Percentiles rank a stretch among this genome's conserved stretches.
phyloP scores from a whole-genome alignment of 2,113 vertebrate genomes.

The Austrofundulus limnaeus region DNA sequence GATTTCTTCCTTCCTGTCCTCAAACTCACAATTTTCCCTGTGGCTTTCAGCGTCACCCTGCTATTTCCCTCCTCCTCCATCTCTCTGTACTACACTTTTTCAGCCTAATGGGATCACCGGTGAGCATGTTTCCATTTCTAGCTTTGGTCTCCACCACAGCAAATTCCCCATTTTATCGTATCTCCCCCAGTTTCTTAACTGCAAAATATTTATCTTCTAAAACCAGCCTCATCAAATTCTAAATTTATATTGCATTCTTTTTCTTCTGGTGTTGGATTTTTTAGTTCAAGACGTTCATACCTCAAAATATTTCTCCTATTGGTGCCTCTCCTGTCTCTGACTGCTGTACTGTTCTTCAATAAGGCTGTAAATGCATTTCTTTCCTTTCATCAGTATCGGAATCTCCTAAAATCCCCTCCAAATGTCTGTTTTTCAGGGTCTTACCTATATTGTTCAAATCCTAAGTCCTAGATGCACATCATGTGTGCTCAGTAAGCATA shows the following conservation, averaged over 20 bases:
- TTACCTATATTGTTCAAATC: slow-evolving; percentile 4
- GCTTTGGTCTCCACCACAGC: slow-evolving; percentile 27
- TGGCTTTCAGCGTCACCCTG: slow-evolving; percentile 37
- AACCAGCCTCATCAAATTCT: slow-evolving; percentile 2
- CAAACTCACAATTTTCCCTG: slow-evolving; percentile 18
- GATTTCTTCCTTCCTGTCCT: slow-evolving; percentile 22
- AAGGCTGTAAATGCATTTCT: slow-evolving; percentile 31
- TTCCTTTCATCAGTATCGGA: slow-evolving; percentile 27
- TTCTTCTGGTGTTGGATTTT: slow-evolving; percentile 10
- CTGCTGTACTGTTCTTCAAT: slow-evolving; percentile 19
- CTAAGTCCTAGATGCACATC: slow-evolving; percentile 12
- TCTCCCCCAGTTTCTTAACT: slow-evolving; percentile 4
- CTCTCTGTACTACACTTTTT: slow-evolving; percentile 50
- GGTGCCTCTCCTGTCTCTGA: slow-evolving; percentile 1
- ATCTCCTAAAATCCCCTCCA: slow-evolving; percentile 22
- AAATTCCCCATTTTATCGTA: slow-evolving; percentile 26
- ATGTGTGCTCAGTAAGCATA: slow-evolving; percentile 30
- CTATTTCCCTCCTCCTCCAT: slow-evolving; percentile 28
- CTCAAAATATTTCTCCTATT: slow-evolving; percentile 4
- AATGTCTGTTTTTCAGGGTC: slow-evolving; percentile 20
- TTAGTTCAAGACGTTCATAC: slow-evolving; percentile 3
- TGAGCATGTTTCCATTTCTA: slow-evolving; percentile 51
- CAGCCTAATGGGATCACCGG: slow-evolving; percentile 65
- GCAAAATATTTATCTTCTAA: not conserved
- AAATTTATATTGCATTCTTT: slow-evolving; percentile 29